Evolutionary conservation across 2,888 invertebrate genomes (phyloP), one percentile per base, ranked within the genome.

Genomic region (Drosophila pseudotakahashii): DNA sequence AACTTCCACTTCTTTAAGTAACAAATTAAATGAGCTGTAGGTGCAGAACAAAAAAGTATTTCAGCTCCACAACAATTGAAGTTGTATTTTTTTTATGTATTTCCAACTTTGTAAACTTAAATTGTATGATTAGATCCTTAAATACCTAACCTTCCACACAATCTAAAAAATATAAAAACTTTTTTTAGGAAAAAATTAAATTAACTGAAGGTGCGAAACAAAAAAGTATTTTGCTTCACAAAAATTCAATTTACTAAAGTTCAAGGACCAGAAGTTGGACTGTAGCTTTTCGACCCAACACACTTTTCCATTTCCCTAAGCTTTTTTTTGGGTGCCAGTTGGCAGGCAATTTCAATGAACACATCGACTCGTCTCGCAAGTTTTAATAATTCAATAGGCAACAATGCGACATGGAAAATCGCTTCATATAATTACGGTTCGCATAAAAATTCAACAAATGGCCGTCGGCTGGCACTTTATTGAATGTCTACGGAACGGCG

Each of bases 361-460:
- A 50, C 52, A 76, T 72, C 79, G 16, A 62, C 75, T 51, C 62
- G 53, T 52, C 52, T 39, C 37, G 61, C 34, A 59, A 54, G 50
- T 73, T 57, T 64, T 67, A 64, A 59, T 81, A 83, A 78, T 81
- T 69, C 64, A 76, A 69, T 32, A 44, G 58, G 44, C 64, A 62
- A 55, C 39, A 73, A 69, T 72, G 55, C 52, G 74, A 71, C 77
- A 79, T 70, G 52, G 60, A 59, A 76, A 81, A 58, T 63, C 72
- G 52, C 58, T 74, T 73, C 55, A 76, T 71, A 50, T 75, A 85
- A 79, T 75, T 75, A 77, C 75, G 62, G 62, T 19, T 62, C 68
- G 50, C 68, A 58, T 54, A 53, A 62, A 76, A 76, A 62, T 61
- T 59, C 78, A 61, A 67, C 61, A 76, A 72, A 63, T 76, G 50